Conservation (phyloP, 30 jellyfish, hydroid and myxozoan species). For the Hydractinia echinata region DNA sequence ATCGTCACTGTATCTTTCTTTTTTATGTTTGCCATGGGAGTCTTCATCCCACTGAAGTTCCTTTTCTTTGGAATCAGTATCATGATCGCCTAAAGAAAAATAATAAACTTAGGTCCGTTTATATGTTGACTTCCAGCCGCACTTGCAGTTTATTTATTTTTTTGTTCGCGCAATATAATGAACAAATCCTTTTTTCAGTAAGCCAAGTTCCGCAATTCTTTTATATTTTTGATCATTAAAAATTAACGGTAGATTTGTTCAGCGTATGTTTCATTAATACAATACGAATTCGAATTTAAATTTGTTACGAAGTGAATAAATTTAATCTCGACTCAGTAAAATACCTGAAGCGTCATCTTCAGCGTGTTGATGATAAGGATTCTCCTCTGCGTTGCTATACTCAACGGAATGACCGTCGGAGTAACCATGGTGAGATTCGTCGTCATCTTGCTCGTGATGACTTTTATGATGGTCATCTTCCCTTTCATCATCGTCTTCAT, state of each 20-base stretch:
- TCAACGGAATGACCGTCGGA: slow-evolving; percentile 13
- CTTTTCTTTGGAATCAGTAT: background rate
- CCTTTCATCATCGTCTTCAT: slow-evolving; percentile 28
- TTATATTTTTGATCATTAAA: background rate
- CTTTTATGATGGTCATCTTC: slow-evolving; percentile 24
- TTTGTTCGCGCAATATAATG: no score
- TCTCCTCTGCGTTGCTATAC: slow-evolving; percentile 33
- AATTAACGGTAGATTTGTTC: background rate
- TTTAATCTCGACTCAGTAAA: no score
- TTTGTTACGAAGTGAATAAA: background rate
- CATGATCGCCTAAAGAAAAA: background rate
- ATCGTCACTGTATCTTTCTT: background rate
- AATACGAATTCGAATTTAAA: background rate
- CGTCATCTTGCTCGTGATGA: slow-evolving; percentile 44
- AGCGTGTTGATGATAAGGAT: slow-evolving; percentile 38
- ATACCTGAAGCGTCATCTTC: slow-evolving; percentile 11
- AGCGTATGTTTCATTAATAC: background rate
- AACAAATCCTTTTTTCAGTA: background rate
- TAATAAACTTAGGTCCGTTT: background rate
- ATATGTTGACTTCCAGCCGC: background rate
- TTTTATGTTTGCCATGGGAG: background rate
- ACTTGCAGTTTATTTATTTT: no score
- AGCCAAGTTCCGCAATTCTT: background rate
- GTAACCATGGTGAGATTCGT: slow-evolving; percentile 15
- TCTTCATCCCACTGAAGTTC: background rate